phyloP scores from a whole-genome alignment of 2,113 vertebrate species.

The Bambusicola thoracicus region DNA sequence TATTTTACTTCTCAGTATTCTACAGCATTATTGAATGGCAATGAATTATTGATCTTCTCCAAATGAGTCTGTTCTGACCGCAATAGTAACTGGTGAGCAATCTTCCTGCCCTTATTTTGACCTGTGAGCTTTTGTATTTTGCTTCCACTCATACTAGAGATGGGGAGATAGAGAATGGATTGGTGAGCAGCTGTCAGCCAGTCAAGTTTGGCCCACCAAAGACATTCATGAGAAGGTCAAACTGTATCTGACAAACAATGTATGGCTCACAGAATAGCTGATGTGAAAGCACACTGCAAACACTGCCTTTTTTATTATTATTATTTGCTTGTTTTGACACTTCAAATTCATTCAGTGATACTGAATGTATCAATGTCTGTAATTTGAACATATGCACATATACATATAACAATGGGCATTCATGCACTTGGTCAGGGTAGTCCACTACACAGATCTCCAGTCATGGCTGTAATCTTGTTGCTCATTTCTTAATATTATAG shows the following conservation, averaged over 20 bases:
- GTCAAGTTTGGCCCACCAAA: not conserved
- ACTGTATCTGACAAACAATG: not conserved
- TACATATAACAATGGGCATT: not conserved
- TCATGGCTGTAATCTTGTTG: not conserved
- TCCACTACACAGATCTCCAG: not conserved
- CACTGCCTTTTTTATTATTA: rapidly evolving
- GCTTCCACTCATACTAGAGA: not conserved
- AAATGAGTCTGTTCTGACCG: not conserved
- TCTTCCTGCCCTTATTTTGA: not conserved
- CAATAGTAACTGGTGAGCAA: not conserved
- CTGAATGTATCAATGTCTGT: not conserved
- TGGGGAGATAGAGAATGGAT: not conserved
- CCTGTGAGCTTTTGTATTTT: not conserved
- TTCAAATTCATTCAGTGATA: not conserved
- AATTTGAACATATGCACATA: rapidly evolving
- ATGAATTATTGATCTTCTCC: not conserved
- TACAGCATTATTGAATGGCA: not conserved
- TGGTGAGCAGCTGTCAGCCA: not conserved
- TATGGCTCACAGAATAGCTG: not conserved
- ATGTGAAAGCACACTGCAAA: not conserved
- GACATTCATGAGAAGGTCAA: not conserved
- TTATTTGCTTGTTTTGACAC: not conserved
- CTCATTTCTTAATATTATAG: not conserved
- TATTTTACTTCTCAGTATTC: not conserved
- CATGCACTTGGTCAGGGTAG: not conserved